Conservation (phyloP, 2,113 vertebrate genomes). For the Elephas maximus region DNA sequence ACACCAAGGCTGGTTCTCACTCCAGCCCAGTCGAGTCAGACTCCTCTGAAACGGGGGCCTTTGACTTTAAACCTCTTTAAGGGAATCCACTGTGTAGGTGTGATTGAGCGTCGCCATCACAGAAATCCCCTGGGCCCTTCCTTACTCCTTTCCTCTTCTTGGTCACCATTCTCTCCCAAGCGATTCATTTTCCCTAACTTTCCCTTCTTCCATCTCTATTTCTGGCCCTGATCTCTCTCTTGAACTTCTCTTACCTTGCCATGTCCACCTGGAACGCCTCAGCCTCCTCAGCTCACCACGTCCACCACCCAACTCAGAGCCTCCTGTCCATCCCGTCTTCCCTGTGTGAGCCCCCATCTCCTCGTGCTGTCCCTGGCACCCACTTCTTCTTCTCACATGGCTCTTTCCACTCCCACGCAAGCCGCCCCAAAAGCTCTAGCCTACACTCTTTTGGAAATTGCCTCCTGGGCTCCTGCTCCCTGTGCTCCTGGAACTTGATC, state of each 20-base stretch:
- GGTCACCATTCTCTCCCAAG: background rate
- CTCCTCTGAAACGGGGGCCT: background rate
- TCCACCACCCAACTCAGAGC: background rate
- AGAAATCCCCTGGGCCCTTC: background rate
- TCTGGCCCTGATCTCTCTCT: background rate
- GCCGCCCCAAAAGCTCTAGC: background rate
- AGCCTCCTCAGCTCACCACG: background rate
- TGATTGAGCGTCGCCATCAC: background rate
- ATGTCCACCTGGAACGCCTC: background rate
- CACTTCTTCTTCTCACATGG: background rate
- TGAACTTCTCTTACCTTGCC: background rate
- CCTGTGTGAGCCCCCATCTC: background rate
- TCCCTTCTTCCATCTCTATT: background rate
- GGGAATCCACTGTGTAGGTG: background rate
- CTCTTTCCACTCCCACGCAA: background rate
- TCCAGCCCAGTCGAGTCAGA: fast-evolving
- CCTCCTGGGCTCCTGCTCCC: background rate
- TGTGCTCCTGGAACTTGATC: background rate
- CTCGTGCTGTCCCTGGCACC: background rate
- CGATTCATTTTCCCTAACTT: background rate
- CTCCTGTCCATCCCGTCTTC: background rate
- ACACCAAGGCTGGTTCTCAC: background rate
- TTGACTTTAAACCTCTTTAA: background rate
- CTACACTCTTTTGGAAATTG: background rate
- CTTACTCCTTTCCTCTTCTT: background rate